Conservation (phyloP, 2,113 vertebrate species). For the Rallus limicola region DNA sequence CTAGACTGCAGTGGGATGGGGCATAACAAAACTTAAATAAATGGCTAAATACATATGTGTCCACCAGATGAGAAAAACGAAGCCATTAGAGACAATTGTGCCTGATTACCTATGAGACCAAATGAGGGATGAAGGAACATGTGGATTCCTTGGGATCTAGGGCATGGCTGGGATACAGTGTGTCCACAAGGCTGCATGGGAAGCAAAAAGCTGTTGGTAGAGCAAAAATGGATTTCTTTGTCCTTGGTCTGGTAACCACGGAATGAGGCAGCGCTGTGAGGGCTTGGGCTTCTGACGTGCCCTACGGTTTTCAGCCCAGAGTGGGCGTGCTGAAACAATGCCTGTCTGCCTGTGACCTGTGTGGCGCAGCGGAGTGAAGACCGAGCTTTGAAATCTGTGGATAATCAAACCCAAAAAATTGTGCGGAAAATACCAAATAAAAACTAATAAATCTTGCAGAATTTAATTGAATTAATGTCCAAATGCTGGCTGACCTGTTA, state of each 20-base stretch:
- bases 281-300: neutral
- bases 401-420: neutral
- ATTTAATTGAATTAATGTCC: neutral
- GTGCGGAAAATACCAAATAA: neutral
- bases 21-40: neutral
- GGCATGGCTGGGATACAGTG: rapidly evolving
- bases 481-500: neutral
- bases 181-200: neutral
- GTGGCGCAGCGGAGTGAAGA: neutral
- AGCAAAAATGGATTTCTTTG: neutral
- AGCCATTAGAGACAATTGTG: neutral
- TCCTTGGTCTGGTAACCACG: neutral
- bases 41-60: neutral
- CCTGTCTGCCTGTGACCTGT: neutral
- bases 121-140: neutral
- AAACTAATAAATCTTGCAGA: neutral
- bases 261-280: neutral
- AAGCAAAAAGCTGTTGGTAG: neutral
- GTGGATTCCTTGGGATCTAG: neutral
- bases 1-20: neutral
- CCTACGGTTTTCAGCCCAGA: neutral
- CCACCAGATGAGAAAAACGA: neutral
- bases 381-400: neutral
- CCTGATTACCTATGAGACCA: neutral
- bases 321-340: neutral